Evolutionary conservation across 2,888 invertebrate species (phyloP), one percentile per base, ranked within the genome.

Genomic region (Nomada flava): DNA sequence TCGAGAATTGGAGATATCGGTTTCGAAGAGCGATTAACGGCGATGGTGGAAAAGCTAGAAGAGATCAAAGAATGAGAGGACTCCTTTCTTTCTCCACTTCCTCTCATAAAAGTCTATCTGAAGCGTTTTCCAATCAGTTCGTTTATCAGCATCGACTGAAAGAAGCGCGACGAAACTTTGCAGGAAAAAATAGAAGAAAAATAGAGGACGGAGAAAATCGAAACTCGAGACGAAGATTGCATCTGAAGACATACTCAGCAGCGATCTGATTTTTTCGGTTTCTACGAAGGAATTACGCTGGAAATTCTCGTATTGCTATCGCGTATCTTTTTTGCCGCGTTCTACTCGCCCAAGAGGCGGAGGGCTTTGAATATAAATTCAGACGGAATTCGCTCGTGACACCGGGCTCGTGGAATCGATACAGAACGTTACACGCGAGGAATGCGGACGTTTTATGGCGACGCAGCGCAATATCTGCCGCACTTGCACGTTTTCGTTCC

Each of bases 401-500:
- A 77, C 53, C 60, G 50, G 26, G 50, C 57, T 15, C 44, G 50
- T n/a, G 42, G 65, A 82, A 80, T 78, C 83, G 76, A 70, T 80
- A 80, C 71, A 60, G 59, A 81, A 77, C 60, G 72, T 75, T 81
- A 74, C 78, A 68, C 65, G 83, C 80, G 76, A 79, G 80, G 75
- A 87, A 85, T 75, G 79, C 73, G 62, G 57, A 52, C 73, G 55
- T 76, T 87, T 86, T 78, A 85, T 50, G 68, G 78, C 68, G 72
- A 74, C 74, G 76, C 70, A 44, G 68, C 44, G 87, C 83, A 83
- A 87, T 86, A 86, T 85, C 87, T 80, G 80, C 78, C 76, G 74
- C 73, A 70, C 73, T 75, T 72, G 76, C 76, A 72, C 86, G 87
- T 86, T 89, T 88, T 88, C 84, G 80, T 83, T 86, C 67, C 71